These are phyloP conservation scores for Eupsittula cactorum DNA, from an alignment of 2,113 vertebrate genomes.

Conservation along the genomic window DNA sequence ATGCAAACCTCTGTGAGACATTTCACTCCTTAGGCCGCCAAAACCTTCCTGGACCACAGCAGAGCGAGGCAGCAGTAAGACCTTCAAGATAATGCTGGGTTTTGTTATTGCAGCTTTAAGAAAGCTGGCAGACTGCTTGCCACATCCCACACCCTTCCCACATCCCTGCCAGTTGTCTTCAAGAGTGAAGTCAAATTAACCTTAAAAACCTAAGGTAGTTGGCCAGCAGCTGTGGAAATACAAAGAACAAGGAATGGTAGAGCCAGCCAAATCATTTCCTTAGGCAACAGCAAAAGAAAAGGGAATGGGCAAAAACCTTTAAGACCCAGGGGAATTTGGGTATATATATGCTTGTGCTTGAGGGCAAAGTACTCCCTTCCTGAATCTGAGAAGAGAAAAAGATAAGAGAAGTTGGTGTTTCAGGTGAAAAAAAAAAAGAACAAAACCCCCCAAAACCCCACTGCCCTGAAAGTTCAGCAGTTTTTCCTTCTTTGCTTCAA, in stretches of 20 bases:
- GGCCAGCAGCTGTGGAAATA: slow-evolving; percentile 59
- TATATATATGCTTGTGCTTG: background rate
- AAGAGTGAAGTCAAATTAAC: slow-evolving; percentile 62
- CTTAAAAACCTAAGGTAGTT: slow-evolving; percentile 52
- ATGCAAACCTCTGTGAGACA: background rate
- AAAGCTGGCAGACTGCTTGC: slow-evolving; percentile 50
- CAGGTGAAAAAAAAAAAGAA: background rate
- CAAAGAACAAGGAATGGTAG: slow-evolving; percentile 37
- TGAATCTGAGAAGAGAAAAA: background rate
- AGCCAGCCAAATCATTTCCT: slow-evolving; percentile 58
- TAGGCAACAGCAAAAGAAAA: slow-evolving; percentile 12
- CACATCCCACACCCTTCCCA: slow-evolving; percentile 65
- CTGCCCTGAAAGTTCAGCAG: background rate
- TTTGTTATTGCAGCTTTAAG: slow-evolving; percentile 51
- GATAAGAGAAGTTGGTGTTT: background rate
- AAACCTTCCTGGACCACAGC: background rate
- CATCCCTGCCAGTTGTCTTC: slow-evolving; percentile 56
- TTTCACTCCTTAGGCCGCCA: background rate
- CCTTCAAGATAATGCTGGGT: background rate
- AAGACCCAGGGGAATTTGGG: background rate
- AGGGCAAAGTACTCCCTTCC: background rate
- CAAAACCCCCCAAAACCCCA: background rate
- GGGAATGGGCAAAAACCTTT: background rate
- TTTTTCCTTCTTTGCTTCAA: background rate
- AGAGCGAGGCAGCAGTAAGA: background rate